Base-by-base conservation (phyloP, 2,113 vertebrate genomes). In the Oncorhynchus keta region DNA sequence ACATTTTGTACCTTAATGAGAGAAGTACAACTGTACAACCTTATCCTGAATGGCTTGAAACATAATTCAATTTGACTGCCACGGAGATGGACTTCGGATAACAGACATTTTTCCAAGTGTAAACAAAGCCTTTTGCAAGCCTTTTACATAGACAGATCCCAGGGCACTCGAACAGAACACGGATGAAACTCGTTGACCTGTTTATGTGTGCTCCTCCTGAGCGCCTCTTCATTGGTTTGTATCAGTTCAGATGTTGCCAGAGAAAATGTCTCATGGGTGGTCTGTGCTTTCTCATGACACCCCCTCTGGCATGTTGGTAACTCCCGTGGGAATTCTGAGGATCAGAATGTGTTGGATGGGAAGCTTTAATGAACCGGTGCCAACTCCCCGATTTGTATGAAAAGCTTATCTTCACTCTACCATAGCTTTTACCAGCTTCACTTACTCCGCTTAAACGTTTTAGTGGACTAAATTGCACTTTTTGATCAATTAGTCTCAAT, bases 231-330 rank as follows among this genome's bases (percentile, higher is more conserved):
- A 48, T 77, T 77, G 4, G 0, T 12, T 5, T 70, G 82, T 79
- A 78, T 79, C 83, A 78, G 73, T 83, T 85, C 78, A 87, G 4
- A 81, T 89, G 90, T 90, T 91, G 81, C 89, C 84, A 85, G 88
- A 89, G 85, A 90, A 55, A 89, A 7, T 35, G 64, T 0, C 51
- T 49, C 12, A 5, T 65, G n/a, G 24, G n/a, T 28, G 3, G 22
- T 14, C 24, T 30, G 3, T 20, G 2, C 32, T 66, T 66, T 28
- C 18, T 12, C 49, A 13, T 51, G 12, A 51, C 49, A 51, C 49
- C 89, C 82, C 81, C 64, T 35, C 57, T 83, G 88, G 83, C 73
- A 88, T 88, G 84, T 64, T 8, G 79, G 30, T 73, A 81, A 89
- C 78, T 85, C 87, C 82, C 65, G 2, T 79, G 74, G 76, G 16